phyloP scores from a whole-genome alignment of 2,888 invertebrate genomes.

The Eledona agricola region DNA sequence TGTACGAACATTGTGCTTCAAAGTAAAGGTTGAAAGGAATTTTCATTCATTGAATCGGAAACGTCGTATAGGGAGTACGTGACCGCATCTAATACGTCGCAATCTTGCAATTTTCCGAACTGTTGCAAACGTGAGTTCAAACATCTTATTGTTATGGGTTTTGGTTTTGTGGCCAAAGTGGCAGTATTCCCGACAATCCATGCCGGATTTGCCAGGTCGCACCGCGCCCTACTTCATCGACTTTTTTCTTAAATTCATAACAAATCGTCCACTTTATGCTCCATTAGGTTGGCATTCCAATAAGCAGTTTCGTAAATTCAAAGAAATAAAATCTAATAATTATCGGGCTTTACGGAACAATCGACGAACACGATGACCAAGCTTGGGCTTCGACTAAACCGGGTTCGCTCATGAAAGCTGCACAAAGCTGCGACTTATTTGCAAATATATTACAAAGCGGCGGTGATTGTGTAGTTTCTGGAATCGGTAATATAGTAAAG shows the following conservation, averaged over 20 bases:
- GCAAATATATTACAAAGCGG: too few species aligned
- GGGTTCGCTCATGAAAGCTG: too few species aligned
- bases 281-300: slow-evolving; percentile 13
- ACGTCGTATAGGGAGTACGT: slow-evolving; percentile 24
- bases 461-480: too few species aligned
- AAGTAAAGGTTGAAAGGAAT: too few species aligned
- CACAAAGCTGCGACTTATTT: too few species aligned
- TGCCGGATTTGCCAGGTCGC: slow-evolving; percentile 16
- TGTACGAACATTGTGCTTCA: too few species aligned
- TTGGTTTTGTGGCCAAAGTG: slow-evolving; percentile 10
- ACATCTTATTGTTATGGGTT: slow-evolving; percentile 13
- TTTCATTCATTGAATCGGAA: slow-evolving; percentile 15
- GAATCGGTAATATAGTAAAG: too few species aligned
- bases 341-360: slow-evolving; percentile 3
- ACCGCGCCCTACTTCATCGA: too few species aligned
- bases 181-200: slow-evolving; percentile 6
- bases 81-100: slow-evolving; percentile 20
- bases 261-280: slow-evolving; percentile 6
- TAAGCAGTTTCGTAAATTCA: slow-evolving; percentile 19
- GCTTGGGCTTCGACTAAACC: too few species aligned
- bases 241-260: slow-evolving; percentile 13
- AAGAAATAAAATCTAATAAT: slow-evolving; percentile 12
- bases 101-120: slow-evolving; percentile 32
- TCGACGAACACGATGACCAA: too few species aligned
- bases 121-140: slow-evolving; percentile 13